Conservation (phyloP, 1,140 invertebrate species). For the Papilio aristodemus region DNA sequence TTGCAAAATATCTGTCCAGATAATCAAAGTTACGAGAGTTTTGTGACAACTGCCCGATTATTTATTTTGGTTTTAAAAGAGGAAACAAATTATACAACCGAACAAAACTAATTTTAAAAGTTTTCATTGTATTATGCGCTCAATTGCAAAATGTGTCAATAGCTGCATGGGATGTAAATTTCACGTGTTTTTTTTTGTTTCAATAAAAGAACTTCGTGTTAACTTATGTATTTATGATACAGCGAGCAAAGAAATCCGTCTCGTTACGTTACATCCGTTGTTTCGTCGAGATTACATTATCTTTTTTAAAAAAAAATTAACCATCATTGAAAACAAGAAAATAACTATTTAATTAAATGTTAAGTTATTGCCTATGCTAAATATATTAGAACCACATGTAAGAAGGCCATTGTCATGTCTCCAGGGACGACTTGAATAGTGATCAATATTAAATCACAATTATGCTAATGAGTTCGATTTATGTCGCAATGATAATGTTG, state of each 20-base stretch:
- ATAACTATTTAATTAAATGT: neutral
- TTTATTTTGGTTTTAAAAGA: no score
- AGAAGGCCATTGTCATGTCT: neutral
- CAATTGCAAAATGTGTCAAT: neutral
- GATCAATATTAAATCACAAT: slow-evolving; percentile 6
- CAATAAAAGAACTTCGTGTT: neutral
- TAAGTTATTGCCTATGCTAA: neutral
- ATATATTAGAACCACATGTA: neutral
- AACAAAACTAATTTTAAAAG: neutral
- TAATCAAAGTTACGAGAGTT: neutral
- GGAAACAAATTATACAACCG: neutral
- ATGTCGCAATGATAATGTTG: neutral
- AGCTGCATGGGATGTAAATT: neutral
- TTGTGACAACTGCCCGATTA: no score
- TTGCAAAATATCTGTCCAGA: neutral
- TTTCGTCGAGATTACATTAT: neutral
- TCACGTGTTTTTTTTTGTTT: neutral
- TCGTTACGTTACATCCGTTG: slow-evolving; percentile 8
- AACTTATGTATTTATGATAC: neutral
- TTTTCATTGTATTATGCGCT: neutral
- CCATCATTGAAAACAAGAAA: no score
- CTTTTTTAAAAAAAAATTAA: no score
- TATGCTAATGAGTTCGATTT: neutral
- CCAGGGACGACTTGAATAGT: neutral
- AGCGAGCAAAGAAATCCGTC: neutral